Evolutionary conservation across 1,140 invertebrate genomes (phyloP), one percentile per base, ranked within the genome.

Genomic region (Alviniconcha marisindica): DNA sequence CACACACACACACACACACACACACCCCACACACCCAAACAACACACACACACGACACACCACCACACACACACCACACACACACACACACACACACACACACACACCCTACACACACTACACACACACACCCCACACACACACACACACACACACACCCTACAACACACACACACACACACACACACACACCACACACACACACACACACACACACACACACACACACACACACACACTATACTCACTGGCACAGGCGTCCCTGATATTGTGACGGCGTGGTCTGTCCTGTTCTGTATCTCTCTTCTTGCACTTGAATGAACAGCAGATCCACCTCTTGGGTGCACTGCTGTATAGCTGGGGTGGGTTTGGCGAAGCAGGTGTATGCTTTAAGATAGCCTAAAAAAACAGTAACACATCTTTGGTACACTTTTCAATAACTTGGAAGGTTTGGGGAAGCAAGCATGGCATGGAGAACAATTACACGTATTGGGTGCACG

Each of bases 221-320:
- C 28, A 36, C 0, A 38, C 1, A 69, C 63, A 71, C 69, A 40
- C 10, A 71, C 28, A 69, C 36, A 71, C n/a, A n/a, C 18, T 10
- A 1, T 14, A 44, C 73, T 42, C 31, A 80, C 78, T 80, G 56
- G 78, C 78, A 80, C 10, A 80, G 78, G 21, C 78, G 56, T 5
- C 56, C 40, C 33, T 66, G 56, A 40, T 66, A 80, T 18, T 66
- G 18, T 36, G 60, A 80, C 18, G 78, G 78, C n/a, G 7, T 42
- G 36, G 78, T 80, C 33, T 40, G 12, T 0, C 84, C 84, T 0
- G 82, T 85, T 38, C 56, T 33, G 82, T 66, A 85, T 0, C 84
- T 54, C 21, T 74, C 82, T 5, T 69, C 48, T 54, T 80, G 56
- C 2, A 83, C 84, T 24, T 80, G n/a, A n/a, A 42, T n/a, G 74